Evolutionary conservation across 2,113 vertebrate genomes (phyloP), one percentile per base, ranked within the genome.

Genomic region (Rhinolophus sinicus): DNA sequence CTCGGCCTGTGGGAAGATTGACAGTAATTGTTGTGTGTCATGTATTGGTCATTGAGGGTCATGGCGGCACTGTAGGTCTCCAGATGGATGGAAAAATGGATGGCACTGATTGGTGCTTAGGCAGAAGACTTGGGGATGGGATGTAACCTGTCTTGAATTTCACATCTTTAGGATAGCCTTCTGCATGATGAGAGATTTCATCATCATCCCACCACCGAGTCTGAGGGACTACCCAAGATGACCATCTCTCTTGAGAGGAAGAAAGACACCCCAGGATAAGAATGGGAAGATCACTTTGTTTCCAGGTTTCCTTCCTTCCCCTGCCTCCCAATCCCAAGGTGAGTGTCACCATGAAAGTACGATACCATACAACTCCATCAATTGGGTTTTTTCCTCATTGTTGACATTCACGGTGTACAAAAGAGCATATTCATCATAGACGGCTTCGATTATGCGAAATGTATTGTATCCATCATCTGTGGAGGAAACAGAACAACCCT

Each of bases 311-410:
- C 19, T 80, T 73, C 15, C 6, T 26, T 35, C 35, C 18, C 19
- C 12, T 16, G 3, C 40, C 40, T 89, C 30, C 30, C 44, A 16
- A 52, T 3, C 40, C 56, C 22, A 64, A 47, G n/a, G 30, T 28
- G n/a, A 90, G 2, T 3, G 2, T 90, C 54, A 56, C 38, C 1
- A 30, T 67, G 58, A 86, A 91, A 86, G 75, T 92, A 93, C 86
- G 38, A 1, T 93, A 97, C 95, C 93, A 0, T 33, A 89, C 35
- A 96, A 77, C 3, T 50, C 22, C 24, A 93, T 12, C 35, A 94
- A 0, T 24, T 89, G 26, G 44, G 40, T 70, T 0, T 3, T 4
- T 30, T 13, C 0, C 0, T 3, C 24, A 8, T 24, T 0, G 0
- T 50, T 87, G 56, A 2, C 0, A 56, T 95, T 97, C 15, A 0